These are phyloP conservation scores for Helobdella robusta DNA, from an alignment of 2,888 invertebrate genomes.

Conservation along the genomic window DNA sequence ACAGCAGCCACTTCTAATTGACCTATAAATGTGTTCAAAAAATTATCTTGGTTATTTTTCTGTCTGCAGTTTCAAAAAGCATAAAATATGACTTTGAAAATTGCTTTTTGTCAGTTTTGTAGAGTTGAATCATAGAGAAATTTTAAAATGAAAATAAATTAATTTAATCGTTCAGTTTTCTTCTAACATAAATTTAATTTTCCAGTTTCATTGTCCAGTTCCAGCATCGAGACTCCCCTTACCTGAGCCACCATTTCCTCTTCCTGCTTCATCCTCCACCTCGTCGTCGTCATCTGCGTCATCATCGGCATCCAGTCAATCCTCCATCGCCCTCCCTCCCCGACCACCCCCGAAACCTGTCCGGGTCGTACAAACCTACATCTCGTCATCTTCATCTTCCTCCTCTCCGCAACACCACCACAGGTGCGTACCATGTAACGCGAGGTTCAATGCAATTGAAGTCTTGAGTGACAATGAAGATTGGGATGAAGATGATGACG, in stretches of 20 bases:
- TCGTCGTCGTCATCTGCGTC: slow-evolving; percentile 37
- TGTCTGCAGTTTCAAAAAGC: slow-evolving; percentile 10
- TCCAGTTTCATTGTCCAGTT: no score
- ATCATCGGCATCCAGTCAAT: slow-evolving; percentile 22
- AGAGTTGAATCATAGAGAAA: no score
- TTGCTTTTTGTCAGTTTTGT: slow-evolving; percentile 38
- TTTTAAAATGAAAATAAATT: no score
- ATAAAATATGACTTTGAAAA: slow-evolving; percentile 34
- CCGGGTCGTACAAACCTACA: slow-evolving; percentile 39
- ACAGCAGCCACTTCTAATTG: not conserved
- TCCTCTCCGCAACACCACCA: slow-evolving; percentile 13
- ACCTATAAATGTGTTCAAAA: not conserved
- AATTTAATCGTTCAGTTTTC: no score
- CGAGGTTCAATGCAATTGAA: no score
- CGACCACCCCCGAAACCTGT: slow-evolving; percentile 17
- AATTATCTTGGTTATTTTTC: not conserved
- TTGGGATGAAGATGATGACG: slow-evolving; percentile 21
- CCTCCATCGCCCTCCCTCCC: slow-evolving; percentile 18
- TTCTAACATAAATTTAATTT: no score
- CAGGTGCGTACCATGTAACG: not conserved
- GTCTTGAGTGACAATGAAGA: slow-evolving; percentile 25
- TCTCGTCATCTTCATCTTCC: slow-evolving; percentile 27
- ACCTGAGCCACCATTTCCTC: slow-evolving; percentile 47
- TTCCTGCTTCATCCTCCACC: slow-evolving; percentile 36
- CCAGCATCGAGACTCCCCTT: no score